Percentiles rank a stretch among this genome's conserved stretches.
Evolutionary conservation across 2,113 vertebrate genomes (phyloP).

Genomic region (Bubalus kerabau): DNA sequence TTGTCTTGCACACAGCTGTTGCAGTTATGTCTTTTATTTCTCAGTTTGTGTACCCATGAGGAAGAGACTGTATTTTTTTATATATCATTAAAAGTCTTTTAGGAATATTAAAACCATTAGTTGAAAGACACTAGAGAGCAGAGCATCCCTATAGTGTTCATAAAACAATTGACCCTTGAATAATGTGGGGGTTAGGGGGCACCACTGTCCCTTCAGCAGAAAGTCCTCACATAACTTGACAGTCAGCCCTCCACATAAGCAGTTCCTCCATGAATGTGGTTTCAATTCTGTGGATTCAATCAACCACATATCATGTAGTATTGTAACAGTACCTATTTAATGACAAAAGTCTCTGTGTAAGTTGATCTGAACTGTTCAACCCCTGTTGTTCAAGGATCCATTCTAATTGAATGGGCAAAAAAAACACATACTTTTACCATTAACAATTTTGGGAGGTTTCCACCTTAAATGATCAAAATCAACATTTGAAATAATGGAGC

Average conservation of each 20-base stretch:
- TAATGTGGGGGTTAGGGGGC: neutral
- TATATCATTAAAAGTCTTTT: neutral
- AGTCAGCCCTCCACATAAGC: neutral
- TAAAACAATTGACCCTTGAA: neutral
- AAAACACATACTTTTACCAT: neutral
- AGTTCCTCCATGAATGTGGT: neutral
- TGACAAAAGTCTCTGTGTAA: neutral
- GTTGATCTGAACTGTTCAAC: neutral
- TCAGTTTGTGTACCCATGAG: neutral
- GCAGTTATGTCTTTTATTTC: neutral
- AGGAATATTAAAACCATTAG: neutral
- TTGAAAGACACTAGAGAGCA: neutral
- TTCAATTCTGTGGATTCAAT: neutral
- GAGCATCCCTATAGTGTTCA: neutral
- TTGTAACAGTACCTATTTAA: neutral
- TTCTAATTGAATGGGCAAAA: neutral
- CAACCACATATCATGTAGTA: neutral
- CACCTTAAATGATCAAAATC: neutral
- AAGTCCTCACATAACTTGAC: neutral
- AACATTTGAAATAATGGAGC: neutral
- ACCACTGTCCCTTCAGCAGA: neutral
- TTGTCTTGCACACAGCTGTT: neutral
- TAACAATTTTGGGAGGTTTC: neutral
- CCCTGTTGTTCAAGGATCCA: neutral
- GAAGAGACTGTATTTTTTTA: neutral